Percentiles rank a stretch among this genome's conserved stretches.
Conservation (phyloP, 2,888 invertebrate genomes). For the Spilosoma lubricipeda region DNA sequence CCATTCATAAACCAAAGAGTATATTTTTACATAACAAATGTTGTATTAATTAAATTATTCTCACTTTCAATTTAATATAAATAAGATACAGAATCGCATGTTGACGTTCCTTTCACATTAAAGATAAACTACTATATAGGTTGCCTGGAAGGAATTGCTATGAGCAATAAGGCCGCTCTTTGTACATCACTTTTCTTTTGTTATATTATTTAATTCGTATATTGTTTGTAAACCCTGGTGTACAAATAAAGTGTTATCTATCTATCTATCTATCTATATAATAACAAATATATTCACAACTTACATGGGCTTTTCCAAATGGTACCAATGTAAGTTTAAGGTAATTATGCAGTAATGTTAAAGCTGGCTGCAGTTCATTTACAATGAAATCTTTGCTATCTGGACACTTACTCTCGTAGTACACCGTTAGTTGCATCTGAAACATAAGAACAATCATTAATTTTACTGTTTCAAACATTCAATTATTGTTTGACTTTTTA, state of each 20-base stretch:
- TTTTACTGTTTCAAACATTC: no score
- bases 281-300: slow-evolving; percentile 35
- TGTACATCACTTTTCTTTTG: no score
- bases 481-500: no score
- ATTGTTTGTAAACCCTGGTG: no score
- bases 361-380: slow-evolving; percentile 83
- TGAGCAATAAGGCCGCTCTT: no score
- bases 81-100: not conserved
- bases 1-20: no score
- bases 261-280: no score
- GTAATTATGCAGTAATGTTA: slow-evolving; percentile 78
- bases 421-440: slow-evolving; percentile 66
- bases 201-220: no score
- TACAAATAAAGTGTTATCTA: no score
- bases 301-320: slow-evolving; percentile 88
- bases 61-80: not conserved
- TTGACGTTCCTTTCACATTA: not conserved
- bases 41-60: not conserved
- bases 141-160: no score
- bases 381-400: slow-evolving; percentile 87
- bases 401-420: slow-evolving; percentile 88
- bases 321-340: slow-evolving; percentile 86
- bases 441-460: not conserved
- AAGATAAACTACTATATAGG: not conserved
- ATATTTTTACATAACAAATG: not conserved